These are phyloP conservation scores for Carabus problematicus DNA, from an alignment of 2,888 invertebrate species.

Conservation along the genomic window DNA sequence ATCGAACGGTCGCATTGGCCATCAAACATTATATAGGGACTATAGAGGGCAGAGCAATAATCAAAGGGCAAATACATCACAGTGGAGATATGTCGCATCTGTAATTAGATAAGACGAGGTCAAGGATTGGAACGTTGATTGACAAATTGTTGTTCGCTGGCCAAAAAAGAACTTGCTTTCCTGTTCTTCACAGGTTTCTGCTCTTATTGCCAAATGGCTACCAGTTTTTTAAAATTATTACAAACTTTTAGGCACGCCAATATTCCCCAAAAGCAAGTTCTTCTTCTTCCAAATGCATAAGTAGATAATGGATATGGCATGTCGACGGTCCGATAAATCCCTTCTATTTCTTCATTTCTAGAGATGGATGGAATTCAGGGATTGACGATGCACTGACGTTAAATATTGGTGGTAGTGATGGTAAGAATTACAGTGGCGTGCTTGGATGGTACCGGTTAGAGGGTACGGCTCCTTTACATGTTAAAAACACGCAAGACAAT, in stretches of 20 bases:
- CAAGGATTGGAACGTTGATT: too few relatives aligned
- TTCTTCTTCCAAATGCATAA: too few relatives aligned
- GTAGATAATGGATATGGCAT: too few relatives aligned
- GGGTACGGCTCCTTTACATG: constrained; percentile 35
- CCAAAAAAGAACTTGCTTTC: background rate
- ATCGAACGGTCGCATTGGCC: constrained; percentile 1
- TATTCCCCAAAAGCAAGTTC: too few relatives aligned
- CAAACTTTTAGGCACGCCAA: too few relatives aligned
- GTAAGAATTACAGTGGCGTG: constrained; percentile 25
- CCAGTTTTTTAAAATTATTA: too few relatives aligned
- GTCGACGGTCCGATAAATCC: background rate
- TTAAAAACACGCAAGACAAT: constrained; percentile 40
- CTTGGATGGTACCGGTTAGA: constrained; percentile 20
- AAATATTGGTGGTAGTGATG: too few relatives aligned
- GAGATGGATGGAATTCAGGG: background rate
- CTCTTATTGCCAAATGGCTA: constrained; percentile 2
- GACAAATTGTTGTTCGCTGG: too few relatives aligned
- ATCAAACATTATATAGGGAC: too few relatives aligned
- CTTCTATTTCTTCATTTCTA: background rate
- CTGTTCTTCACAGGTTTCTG: background rate
- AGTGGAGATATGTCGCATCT: constrained; percentile 2
- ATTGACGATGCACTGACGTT: background rate
- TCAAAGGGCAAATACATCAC: background rate
- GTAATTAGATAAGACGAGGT: constrained; percentile 25
- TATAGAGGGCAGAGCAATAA: background rate